Base-by-base conservation (phyloP, 1,140 invertebrate genomes). In the Cydia splendana region DNA sequence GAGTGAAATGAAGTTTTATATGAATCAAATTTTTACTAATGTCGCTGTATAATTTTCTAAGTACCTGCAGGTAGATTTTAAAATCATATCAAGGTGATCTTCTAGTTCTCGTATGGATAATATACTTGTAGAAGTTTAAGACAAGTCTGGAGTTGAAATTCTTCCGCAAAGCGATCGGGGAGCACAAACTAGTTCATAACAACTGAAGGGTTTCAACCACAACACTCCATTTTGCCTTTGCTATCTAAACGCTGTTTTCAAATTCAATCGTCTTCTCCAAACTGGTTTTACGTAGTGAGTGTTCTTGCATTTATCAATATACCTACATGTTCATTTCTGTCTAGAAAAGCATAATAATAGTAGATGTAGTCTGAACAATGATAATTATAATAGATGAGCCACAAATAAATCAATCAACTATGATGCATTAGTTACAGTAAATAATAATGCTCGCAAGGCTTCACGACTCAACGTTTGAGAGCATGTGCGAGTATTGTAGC, bases 1-100 rank as follows among this genome's bases (percentile, higher is more conserved):
- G 83, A 82, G 83, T 86, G 87, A 83, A 87, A 91, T 87, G 87
- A 84, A 87, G 84, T 91, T 91, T 91, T 91, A 88, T 91, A 91
- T 79, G 79, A 90, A 88, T 88, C 84, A 87, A 88, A 88, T 88
- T 90, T 74, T 91, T 91, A 89, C 85, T 88, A 89, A 82, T 86
- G 81, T 87, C 81, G 81, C 85, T 89, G 82, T 89, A 85, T 88
- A 85, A 85, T 86, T 89, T 89, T 88, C 83, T 90, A 91, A 90
- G 87, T 91, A 89, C 57, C 57, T 62, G 57, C 89, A 91, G 81
- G 85, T 91, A 91, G 85, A 86, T 90, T 85, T 84, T 88, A 86
- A 87, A 84, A 81, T 90, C 91, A 91, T 93, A 90, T 93, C 90
- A 90, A 85, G 79, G 81, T 85, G 83, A 82, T 87, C 81, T 85